A percentile compares a stretch with the other conserved stretches of the same genome.
These are phyloP conservation scores for Drosophila colorata DNA, from an alignment of 2,888 invertebrate species.

Conservation along the genomic window DNA sequence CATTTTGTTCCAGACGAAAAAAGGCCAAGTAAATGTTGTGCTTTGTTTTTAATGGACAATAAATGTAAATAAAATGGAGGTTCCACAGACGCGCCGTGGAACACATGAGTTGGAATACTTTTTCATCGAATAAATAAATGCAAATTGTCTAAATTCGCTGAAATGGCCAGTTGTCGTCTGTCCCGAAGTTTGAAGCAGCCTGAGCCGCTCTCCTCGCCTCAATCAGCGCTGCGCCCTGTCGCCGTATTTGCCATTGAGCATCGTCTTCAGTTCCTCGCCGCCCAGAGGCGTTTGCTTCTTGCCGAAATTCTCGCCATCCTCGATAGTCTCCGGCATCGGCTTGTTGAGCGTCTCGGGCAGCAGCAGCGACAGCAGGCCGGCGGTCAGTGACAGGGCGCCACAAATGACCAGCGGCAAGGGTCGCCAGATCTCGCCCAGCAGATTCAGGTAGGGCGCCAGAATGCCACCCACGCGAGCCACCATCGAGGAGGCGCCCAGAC, in stretches of 20 bases:
- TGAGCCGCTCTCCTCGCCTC: not conserved
- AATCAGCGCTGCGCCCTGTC: conserved; percentile 15
- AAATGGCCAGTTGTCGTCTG: conserved; percentile 14
- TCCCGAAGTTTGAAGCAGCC: too few species aligned
- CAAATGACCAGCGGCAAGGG: conserved; percentile 91
- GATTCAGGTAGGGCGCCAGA: conserved; percentile 91
- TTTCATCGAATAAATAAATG: conserved; percentile 44
- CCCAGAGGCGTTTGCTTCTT: conserved; percentile 75
- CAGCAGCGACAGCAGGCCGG: conserved; percentile 89
- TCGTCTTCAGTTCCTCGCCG: conserved; percentile 67
- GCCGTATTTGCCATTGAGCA: conserved; percentile 58
- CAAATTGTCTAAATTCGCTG: conserved; percentile 67
- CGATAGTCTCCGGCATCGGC: conserved; percentile 92
- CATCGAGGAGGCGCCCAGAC: conserved; percentile 94
- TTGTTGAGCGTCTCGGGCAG: conserved; percentile 93
- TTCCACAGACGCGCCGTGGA: conserved; percentile 2
- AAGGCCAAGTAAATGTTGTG: conserved; percentile 3
- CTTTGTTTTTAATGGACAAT: conserved; percentile 33
- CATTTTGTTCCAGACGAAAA: conserved; percentile 28
- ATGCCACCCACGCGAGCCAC: conserved; percentile 92
- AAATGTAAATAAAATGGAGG: conserved; percentile 38
- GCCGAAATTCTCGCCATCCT: conserved; percentile 91
- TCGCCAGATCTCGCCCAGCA: conserved; percentile 87
- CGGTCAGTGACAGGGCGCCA: conserved; percentile 90
- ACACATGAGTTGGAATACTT: conserved; percentile 47